These are phyloP conservation scores for Himantopus leucocephalus DNA, from an alignment of 2,113 vertebrate species.

Conservation along the genomic window DNA sequence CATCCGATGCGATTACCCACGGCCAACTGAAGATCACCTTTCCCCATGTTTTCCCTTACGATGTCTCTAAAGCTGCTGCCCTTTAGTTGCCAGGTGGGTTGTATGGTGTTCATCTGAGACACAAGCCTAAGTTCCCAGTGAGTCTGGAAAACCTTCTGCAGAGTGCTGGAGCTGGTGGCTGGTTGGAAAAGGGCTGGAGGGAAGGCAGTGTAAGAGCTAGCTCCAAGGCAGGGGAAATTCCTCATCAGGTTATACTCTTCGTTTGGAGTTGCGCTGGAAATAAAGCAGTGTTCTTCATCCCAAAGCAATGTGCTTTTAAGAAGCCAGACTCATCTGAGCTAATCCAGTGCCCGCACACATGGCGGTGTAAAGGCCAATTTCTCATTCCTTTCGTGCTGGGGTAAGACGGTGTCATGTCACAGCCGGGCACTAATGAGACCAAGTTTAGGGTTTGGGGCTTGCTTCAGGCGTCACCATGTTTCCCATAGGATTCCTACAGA, in stretches of 20 bases:
- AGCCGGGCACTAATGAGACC: background rate
- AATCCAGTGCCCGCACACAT: background rate
- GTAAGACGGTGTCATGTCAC: background rate
- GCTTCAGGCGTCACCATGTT: background rate
- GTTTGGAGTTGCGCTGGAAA: background rate
- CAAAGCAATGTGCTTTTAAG: background rate
- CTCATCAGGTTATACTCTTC: background rate
- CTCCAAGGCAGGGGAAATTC: background rate
- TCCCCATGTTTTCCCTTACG: background rate
- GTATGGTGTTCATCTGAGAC: background rate
- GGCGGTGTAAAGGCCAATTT: background rate
- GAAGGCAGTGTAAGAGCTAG: background rate
- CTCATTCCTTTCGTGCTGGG: background rate
- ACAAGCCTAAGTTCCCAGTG: background rate
- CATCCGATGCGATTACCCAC: accelerated
- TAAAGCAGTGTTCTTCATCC: background rate
- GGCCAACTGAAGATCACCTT: background rate
- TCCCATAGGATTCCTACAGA: background rate
- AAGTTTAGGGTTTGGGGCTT: background rate
- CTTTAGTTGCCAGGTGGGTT: background rate
- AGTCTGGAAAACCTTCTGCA: background rate
- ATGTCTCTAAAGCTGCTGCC: background rate
- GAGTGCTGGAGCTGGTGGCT: background rate
- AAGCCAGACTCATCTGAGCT: background rate
- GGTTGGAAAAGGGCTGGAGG: background rate